Percentiles rank a stretch among this genome's conserved stretches.
These are phyloP conservation scores for Physella acuta DNA, from an alignment of 1,140 invertebrate species.

Conservation along the genomic window DNA sequence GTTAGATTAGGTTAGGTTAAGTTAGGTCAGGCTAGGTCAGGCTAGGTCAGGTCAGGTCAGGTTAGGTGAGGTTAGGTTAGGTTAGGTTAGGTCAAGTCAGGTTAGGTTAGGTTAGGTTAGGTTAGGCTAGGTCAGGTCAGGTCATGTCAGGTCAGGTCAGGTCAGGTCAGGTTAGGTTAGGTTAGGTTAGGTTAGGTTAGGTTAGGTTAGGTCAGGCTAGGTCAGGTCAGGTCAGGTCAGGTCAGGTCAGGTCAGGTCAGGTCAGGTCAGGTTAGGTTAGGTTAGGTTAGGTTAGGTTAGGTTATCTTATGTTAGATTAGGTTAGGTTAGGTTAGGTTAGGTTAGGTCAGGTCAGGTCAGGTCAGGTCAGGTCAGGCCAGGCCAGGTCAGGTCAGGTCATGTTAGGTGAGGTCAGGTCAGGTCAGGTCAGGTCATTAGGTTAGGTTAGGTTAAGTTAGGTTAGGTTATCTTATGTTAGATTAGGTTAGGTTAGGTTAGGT, in stretches of 20 bases:
- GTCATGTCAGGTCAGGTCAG: slow-evolving; percentile 1
- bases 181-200: slow-evolving; percentile 3
- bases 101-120: slow-evolving; percentile 3
- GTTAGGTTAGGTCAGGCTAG: slow-evolving; percentile 16
- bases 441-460: too few species aligned
- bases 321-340: slow-evolving; percentile 11
- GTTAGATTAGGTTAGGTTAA: too few species aligned
- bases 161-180: slow-evolving; percentile 2
- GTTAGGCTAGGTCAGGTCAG: slow-evolving; percentile 2
- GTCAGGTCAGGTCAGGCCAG: slow-evolving; percentile 29
- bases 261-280: slow-evolving; percentile 12
- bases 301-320: too few species aligned
- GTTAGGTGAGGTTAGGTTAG: neutral
- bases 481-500: too few species aligned
- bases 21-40: too few species aligned
- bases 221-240: slow-evolving; percentile 29
- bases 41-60: slow-evolving; percentile 2
- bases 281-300: too few species aligned
- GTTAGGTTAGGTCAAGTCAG: slow-evolving; percentile 3
- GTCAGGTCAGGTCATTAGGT: slow-evolving; percentile 24
- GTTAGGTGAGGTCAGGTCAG: slow-evolving; percentile 24
- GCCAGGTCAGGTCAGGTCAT: slow-evolving; percentile 7
- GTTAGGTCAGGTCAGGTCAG: slow-evolving; percentile 30
- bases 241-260: slow-evolving; percentile 29
- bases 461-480: too few species aligned